phyloP scores from a whole-genome alignment of 2,113 vertebrate species.

The Tor tambroides region DNA sequence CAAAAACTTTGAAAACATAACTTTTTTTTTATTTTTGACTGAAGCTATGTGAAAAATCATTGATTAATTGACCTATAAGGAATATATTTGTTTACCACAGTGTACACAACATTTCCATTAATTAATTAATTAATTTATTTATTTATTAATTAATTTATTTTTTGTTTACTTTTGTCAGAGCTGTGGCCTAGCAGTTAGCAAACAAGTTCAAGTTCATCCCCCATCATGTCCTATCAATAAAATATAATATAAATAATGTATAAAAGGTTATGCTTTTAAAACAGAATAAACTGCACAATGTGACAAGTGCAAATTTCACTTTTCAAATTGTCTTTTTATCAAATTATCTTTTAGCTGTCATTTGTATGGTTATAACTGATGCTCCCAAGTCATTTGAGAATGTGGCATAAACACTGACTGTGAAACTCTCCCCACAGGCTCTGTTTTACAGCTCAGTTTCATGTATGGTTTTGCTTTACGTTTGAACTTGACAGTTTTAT shows the following conservation, averaged over 20 bases:
- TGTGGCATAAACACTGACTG: conserved; percentile 2
- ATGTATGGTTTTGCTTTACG: conserved; percentile 63
- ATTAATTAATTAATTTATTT: too few species aligned
- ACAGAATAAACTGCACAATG: background rate
- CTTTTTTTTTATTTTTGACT: background rate
- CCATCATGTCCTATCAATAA: background rate
- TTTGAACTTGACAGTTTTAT: conserved; percentile 62
- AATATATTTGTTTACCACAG: background rate
- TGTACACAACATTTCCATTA: too few species aligned
- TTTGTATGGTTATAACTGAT: background rate
- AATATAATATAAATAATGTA: background rate
- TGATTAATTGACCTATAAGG: background rate
- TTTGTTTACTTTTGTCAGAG: too few species aligned
- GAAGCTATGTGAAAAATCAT: background rate
- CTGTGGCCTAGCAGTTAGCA: background rate
- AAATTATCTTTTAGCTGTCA: background rate
- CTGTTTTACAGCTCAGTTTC: conserved; percentile 64
- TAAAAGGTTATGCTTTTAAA: background rate
- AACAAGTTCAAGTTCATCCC: background rate
- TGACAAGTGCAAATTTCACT: background rate
- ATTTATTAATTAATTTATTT: too few species aligned
- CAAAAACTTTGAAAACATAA: too few species aligned
- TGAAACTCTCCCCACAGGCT: conserved; percentile 59
- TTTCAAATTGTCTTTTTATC: background rate
- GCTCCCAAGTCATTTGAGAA: conserved; percentile 3